Conservation (phyloP, 2,113 vertebrate genomes). For the Picathartes gymnocephalus region DNA sequence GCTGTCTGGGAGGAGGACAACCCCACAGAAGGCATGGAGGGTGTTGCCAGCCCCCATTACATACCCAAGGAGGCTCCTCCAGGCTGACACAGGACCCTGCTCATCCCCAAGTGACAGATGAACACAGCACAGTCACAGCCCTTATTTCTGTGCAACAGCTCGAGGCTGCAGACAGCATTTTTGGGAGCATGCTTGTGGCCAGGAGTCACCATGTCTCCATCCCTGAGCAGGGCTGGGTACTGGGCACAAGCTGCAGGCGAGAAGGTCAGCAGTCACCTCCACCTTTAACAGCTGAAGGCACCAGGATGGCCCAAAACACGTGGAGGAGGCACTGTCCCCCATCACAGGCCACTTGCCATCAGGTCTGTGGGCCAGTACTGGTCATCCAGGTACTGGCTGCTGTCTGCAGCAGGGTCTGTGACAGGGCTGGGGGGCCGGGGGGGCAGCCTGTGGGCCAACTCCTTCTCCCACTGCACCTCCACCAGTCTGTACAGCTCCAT, state of each 20-base stretch:
- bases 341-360: conserved; percentile 54
- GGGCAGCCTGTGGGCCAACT: conserved; percentile 36
- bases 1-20: background rate
- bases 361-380: conserved; percentile 86
- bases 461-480: conserved; percentile 83
- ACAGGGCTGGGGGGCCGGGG: background rate
- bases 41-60: accelerated
- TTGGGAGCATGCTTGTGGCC: background rate
- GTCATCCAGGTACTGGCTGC: conserved; percentile 87
- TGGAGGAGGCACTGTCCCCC: accelerated
- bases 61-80: accelerated
- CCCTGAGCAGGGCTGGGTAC: background rate
- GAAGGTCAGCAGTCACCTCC: background rate
- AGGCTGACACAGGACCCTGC: background rate
- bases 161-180: background rate
- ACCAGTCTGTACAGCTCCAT: conserved; percentile 95
- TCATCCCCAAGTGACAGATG: background rate
- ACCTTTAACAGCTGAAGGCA: background rate
- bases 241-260: background rate
- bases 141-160: background rate
- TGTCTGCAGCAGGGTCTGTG: conserved; percentile 52
- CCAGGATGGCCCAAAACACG: accelerated
- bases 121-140: accelerated
- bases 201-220: background rate
- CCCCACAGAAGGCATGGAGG: background rate